A percentile compares a stretch with the other conserved stretches of the same genome.
phyloP scores from a whole-genome alignment of 2,888 invertebrate species.

The Apomyelois bistriatella region DNA sequence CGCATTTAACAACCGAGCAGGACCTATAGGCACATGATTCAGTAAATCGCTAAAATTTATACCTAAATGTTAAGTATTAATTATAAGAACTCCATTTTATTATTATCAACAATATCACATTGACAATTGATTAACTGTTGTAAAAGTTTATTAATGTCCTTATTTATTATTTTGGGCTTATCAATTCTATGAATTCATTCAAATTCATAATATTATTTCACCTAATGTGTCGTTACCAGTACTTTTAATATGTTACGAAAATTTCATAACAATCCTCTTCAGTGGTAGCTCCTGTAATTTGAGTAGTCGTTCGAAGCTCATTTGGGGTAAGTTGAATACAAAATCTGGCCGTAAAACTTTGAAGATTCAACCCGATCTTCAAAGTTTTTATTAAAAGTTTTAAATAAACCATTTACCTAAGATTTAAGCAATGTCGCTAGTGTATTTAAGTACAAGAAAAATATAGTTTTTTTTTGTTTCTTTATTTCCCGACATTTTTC shows the following conservation, averaged over 20 bases:
- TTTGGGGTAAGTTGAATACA: constrained; percentile 11
- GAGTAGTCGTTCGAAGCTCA: constrained; percentile 11
- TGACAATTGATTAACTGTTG: too few species aligned
- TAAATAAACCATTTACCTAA: constrained; percentile 4
- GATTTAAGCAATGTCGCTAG: background rate
- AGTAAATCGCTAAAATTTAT: too few species aligned
- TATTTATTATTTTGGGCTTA: too few species aligned
- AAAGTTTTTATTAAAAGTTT: constrained; percentile 13
- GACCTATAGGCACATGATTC: too few species aligned
- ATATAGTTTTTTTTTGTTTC: background rate
- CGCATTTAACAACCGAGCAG: too few species aligned
- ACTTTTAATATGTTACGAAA: background rate
- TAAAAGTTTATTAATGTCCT: too few species aligned
- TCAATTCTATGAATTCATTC: too few species aligned
- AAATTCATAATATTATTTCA: too few species aligned
- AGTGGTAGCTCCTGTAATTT: constrained; percentile 2
- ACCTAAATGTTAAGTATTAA: too few species aligned
- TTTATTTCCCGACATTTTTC: too few species aligned
- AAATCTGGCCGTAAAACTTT: constrained; percentile 8
- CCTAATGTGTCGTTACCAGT: background rate
- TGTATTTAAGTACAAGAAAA: background rate
- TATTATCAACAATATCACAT: too few species aligned
- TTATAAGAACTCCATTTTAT: too few species aligned
- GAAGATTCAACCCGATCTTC: constrained; percentile 8
- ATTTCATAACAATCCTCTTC: constrained; percentile 10